phyloP scores from a whole-genome alignment of 2,888 invertebrate genomes.

The Ectemnius continuus region DNA sequence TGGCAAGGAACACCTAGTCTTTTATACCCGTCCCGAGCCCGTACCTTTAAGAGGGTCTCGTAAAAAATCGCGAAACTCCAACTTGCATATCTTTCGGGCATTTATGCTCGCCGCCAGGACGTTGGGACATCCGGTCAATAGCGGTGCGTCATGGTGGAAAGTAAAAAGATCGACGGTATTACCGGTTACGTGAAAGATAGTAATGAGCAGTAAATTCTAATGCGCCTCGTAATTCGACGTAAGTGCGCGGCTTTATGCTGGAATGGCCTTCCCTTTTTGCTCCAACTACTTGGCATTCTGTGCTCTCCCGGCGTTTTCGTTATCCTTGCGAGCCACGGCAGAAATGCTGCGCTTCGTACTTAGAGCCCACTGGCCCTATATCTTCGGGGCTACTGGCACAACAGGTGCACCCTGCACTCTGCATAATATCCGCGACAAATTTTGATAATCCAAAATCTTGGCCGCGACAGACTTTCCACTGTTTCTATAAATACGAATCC shows the following conservation, averaged over 20 bases:
- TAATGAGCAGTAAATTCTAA: slow-evolving; percentile 43
- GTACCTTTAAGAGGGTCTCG: background rate
- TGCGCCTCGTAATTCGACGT: slow-evolving; percentile 35
- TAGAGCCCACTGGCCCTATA: slow-evolving; percentile 36
- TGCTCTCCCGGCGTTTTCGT: slow-evolving; percentile 46
- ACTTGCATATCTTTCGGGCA: too few species aligned
- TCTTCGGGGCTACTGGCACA: slow-evolving; percentile 45
- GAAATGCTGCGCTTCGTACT: slow-evolving; percentile 44
- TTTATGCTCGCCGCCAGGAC: too few species aligned
- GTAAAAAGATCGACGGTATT: too few species aligned
- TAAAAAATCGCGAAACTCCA: background rate
- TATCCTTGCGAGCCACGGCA: slow-evolving; percentile 43
- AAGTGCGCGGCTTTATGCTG: slow-evolving; percentile 40
- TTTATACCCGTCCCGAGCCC: background rate
- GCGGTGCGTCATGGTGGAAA: too few species aligned
- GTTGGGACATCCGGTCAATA: too few species aligned
- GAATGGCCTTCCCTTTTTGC: slow-evolving; percentile 41
- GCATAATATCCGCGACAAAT: slow-evolving; percentile 40
- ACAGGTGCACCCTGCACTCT: slow-evolving; percentile 44
- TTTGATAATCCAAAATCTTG: slow-evolving; percentile 26
- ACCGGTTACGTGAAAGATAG: slow-evolving; percentile 6
- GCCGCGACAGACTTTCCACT: background rate
- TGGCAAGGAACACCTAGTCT: too few species aligned
- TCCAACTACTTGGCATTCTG: slow-evolving; percentile 46
- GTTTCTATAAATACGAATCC: too few species aligned